Base-by-base conservation (phyloP, 2,888 invertebrate species). In the Notodonta ziczac region DNA sequence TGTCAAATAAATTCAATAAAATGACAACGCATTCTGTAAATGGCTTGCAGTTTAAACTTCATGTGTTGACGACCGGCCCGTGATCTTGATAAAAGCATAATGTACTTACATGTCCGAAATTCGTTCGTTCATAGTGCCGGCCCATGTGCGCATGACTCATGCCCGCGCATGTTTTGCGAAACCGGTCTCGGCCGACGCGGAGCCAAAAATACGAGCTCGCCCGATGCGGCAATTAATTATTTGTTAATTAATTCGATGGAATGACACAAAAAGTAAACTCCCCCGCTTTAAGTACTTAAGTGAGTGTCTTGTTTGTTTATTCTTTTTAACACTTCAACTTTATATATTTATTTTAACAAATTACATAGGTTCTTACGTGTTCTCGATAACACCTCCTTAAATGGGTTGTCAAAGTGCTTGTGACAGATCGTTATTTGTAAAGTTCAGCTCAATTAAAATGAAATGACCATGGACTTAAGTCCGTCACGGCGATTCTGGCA, bases 111-210 rank as follows among this genome's bases (percentile, higher is more conserved):
- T 69, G 77, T 77, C 74, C 74, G 60, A 81, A 80, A 79, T 74
- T 75, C 61, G 67, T 61, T 70, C 70, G 65, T 61, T 61, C 67
- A 63, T 69, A 73, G 76, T 67, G 63, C 63, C 67, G 61, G 71
- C 63, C 70, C 77, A 76, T 78, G 78, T 78, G 81, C 73, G 67
- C 68, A 60, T 87, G 85, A 87, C 64, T 84, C 86, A 87, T 73
- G 59, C 64, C 59, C 58, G 69, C 66, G 67, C 65, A 62, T 74
- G 70, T 78, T 84, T 80, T 74, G 77, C 79, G 60, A 74, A 86
- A 87, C 86, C 82, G 83, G 84, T 84, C 67, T 50, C 14, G 59
- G 44, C 24, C 51, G 59, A 61, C 70, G 52, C 57, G 50, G 57
- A 73, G 63, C 62, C 32, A 67, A 63, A 74, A 78, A 66, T 60